Percentiles rank a stretch among this genome's conserved stretches.
phyloP scores from a whole-genome alignment of 2,797 vertebrate genomes.

The Protosalanx chinensis region DNA sequence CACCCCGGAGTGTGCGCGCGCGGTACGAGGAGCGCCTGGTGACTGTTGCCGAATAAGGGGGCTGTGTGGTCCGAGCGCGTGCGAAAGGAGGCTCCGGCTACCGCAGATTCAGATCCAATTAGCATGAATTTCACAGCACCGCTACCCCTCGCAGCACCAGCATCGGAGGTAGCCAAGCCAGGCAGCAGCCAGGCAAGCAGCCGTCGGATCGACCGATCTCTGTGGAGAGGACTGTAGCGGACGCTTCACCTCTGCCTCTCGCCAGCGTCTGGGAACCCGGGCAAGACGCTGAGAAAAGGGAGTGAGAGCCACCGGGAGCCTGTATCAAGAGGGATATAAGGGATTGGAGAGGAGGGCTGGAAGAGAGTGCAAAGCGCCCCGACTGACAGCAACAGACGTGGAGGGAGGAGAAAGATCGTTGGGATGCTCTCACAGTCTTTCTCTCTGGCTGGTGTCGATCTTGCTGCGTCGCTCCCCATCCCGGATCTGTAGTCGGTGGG shows the following conservation, averaged over 20 bases:
- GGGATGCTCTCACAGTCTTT: slow-evolving; percentile 32
- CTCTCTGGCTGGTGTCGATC: slow-evolving; percentile 1
- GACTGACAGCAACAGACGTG: slow-evolving; percentile 29
- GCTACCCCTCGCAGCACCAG: slow-evolving; percentile 31
- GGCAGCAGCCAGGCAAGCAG: slow-evolving; percentile 37
- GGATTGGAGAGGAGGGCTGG: neutral
- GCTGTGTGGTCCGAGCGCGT: slow-evolving; percentile 32
- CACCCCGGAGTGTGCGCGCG: slow-evolving; percentile 27
- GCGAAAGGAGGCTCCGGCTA: slow-evolving; percentile 68
- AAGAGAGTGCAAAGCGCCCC: slow-evolving; percentile 14
- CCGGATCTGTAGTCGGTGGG: slow-evolving; percentile 41
- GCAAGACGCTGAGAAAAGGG: no score
- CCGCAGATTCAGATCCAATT: slow-evolving; percentile 71
- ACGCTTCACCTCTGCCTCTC: slow-evolving; percentile 41
- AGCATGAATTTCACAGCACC: slow-evolving; percentile 75
- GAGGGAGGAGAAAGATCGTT: slow-evolving; percentile 28
- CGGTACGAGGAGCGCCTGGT: neutral
- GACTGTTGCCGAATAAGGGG: neutral
- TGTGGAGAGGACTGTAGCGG: slow-evolving; percentile 36
- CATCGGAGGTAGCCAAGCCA: slow-evolving; percentile 48
- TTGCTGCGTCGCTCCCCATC: neutral
- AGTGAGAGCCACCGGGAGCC: no score
- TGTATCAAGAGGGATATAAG: no score
- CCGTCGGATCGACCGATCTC: slow-evolving; percentile 53
- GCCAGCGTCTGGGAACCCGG: slow-evolving; percentile 30